Percentiles rank a stretch among this genome's conserved stretches.
phyloP scores from a whole-genome alignment of 2,888 invertebrate genomes.

The Ariolimax columbianus region DNA sequence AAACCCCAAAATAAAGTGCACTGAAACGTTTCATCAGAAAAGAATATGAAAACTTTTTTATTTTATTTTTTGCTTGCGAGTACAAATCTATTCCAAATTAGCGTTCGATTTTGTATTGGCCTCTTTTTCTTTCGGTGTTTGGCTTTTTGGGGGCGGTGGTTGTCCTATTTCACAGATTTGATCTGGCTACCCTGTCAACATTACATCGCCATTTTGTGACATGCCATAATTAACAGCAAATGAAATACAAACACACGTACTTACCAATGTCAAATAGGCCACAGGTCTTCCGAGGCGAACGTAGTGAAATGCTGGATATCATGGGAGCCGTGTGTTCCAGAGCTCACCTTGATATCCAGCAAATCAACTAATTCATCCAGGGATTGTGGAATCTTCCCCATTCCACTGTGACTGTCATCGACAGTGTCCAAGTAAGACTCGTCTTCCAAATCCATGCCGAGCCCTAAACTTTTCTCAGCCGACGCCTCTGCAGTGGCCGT shows the following conservation, averaged over 20 bases:
- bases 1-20: too few relatives aligned
- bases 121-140: too few relatives aligned
- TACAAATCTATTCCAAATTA: too few relatives aligned
- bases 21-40: too few relatives aligned
- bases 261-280: constrained; percentile 76
- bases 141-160: too few relatives aligned
- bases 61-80: too few relatives aligned
- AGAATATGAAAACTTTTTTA: too few relatives aligned
- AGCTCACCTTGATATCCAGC: constrained; percentile 67
- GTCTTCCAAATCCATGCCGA: constrained; percentile 42
- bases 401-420: too few relatives aligned
- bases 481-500: constrained; percentile 40
- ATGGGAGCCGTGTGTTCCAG: constrained; percentile 56
- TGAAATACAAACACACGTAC: constrained; percentile 13
- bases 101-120: too few relatives aligned
- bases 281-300: constrained; percentile 73
- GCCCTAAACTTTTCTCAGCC: constrained; percentile 2
- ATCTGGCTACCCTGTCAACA: too few relatives aligned
- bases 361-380: constrained; percentile 70
- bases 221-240: background rate
- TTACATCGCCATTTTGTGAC: constrained; percentile 5
- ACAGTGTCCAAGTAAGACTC: constrained; percentile 35
- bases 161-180: too few relatives aligned
- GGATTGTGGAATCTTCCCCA: constrained; percentile 63
- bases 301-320: constrained; percentile 69